Evolutionary conservation across 2,797 vertebrate species (phyloP), one percentile per base, ranked within the genome.

Genomic region (Chlorospingus flavigularis): DNA sequence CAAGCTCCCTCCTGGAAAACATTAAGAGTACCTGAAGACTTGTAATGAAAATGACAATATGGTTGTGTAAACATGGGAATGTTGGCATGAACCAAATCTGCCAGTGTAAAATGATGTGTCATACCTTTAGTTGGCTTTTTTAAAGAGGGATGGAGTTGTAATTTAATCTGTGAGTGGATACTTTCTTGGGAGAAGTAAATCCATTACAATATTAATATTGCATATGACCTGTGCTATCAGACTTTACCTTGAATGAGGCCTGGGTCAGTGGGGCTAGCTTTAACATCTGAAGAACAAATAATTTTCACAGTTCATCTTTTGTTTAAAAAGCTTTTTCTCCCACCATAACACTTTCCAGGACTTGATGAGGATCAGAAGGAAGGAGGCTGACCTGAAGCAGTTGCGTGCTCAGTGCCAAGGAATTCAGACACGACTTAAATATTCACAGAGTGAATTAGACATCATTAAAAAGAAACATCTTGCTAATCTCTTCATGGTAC

Each of bases 331-430:
- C 13, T 68, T 73, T 71, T 63, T 83, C 6, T 89, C 12, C 18
- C 11, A 7, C 47, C 11, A 1, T 47, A 17, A 28, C 76, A 37
- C 76, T 93, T 66, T 61, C 61, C 96, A 99, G 99, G 97, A 93
- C 33, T 96, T 99, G 92, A 97, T 99, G 97, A 99, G 97, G 97
- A 90, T 97, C 31, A 98, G 70, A 77, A 97, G 98, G 45, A 99
- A 99, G 92, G 99, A 99, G 90, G 47, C 97, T 2, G 98, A 99
- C 82, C 95, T 99, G 94, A 99, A 98, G 74, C 98, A 98, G 88
- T 95, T 99, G 76, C 96, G 92, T 68, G 97, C 98, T 62, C 98
- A 99, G 30, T 88, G 97, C 91, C 98, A 98, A 11, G 99, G 99
- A 39, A 98, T 82, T 84, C 98, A 98, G 74, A 99, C 97, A 6